Percentiles rank a stretch among this genome's conserved stretches.
Evolutionary conservation across 1,140 invertebrate genomes (phyloP).

Genomic region (Anoplophora glabripennis): DNA sequence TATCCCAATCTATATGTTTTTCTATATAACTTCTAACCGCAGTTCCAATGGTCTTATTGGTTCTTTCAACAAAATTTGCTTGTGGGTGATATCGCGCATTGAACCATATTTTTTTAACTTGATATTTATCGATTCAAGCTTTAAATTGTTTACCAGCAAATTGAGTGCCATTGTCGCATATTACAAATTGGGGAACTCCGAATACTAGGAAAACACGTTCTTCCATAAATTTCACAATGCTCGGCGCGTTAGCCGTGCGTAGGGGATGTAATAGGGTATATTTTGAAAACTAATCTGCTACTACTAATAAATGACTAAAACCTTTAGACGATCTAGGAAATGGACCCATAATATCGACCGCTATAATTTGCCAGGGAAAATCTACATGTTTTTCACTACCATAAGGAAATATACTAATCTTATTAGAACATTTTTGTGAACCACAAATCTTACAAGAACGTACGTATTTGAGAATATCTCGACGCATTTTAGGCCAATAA

Average conservation of each 20-base stretch:
- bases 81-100: conserved; percentile 9
- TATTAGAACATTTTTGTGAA: conserved; percentile 18
- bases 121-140: neutral
- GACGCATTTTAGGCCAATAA: conserved; percentile 25
- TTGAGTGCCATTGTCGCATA: conserved; percentile 31
- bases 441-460: conserved; percentile 19
- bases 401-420: conserved; percentile 13
- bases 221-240: conserved; percentile 18
- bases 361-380: conserved; percentile 30
- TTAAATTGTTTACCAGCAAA: conserved; percentile 6
- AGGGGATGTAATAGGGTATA: conserved; percentile 19
- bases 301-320: conserved; percentile 44
- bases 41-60: conserved; percentile 15
- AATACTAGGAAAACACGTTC: conserved; percentile 18
- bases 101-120: conserved; percentile 13
- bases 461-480: conserved; percentile 15
- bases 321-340: conserved; percentile 28
- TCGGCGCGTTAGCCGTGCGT: conserved; percentile 1
- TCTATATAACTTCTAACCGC: neutral
- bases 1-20: conserved; percentile 40
- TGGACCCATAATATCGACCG: conserved; percentile 46
- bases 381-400: conserved; percentile 19
- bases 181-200: conserved; percentile 20
- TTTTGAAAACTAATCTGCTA: conserved; percentile 35
- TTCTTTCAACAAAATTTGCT: conserved; percentile 22